Conservation (phyloP, 30 jellyfish, hydroid and myxozoan genomes). For the Cassiopea xamachana region DNA sequence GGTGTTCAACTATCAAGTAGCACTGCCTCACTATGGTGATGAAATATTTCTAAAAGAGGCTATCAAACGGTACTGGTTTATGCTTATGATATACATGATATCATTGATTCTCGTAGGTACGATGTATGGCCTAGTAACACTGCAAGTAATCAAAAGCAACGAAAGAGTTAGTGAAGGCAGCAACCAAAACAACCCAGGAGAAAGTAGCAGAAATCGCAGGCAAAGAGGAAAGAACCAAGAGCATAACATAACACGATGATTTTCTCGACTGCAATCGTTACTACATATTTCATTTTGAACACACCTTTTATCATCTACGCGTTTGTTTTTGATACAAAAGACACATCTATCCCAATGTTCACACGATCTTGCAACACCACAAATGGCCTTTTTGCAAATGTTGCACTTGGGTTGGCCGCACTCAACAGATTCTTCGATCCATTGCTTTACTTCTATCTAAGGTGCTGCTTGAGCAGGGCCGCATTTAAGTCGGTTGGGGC, state of each 20-base stretch:
- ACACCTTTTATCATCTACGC: neutral
- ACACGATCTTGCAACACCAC: constrained; percentile 17
- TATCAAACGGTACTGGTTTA: constrained; percentile 75
- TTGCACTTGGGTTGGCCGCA: constrained; percentile 19
- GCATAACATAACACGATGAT: neutral
- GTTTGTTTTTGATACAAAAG: neutral
- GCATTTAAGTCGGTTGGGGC: too few species aligned
- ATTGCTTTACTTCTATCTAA: constrained; percentile 8
- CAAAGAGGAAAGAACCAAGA: neutral
- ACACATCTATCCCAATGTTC: neutral
- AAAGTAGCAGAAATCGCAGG: neutral
- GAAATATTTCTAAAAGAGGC: constrained; percentile 73
- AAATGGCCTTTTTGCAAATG: constrained; percentile 1
- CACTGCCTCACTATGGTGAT: constrained; percentile 86
- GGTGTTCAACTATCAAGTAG: constrained; percentile 76
- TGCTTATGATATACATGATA: constrained; percentile 57
- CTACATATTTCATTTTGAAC: constrained; percentile 10
- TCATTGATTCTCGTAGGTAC: neutral
- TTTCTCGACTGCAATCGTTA: constrained; percentile 13
- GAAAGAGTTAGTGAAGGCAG: neutral
- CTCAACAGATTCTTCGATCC: constrained; percentile 6
- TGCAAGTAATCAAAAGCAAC: neutral
- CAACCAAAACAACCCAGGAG: neutral
- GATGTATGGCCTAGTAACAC: neutral
- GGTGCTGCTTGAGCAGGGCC: neutral